phyloP scores from a whole-genome alignment of 2,797 vertebrate genomes.

The Rhinogobio ventralis region DNA sequence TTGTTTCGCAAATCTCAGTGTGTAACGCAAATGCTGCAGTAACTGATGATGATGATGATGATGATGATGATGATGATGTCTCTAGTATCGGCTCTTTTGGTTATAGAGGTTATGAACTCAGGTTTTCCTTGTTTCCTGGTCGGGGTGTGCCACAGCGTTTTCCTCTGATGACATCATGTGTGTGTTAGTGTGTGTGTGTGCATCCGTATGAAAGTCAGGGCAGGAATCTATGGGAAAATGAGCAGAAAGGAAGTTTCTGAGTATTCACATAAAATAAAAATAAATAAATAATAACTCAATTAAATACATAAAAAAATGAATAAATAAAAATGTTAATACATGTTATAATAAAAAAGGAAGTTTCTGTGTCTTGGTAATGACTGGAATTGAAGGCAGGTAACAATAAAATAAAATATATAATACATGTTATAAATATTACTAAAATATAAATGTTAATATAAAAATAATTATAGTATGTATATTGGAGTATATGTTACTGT shows the following conservation, averaged over 20 bases:
- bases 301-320: not conserved
- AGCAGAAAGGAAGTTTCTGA: not conserved
- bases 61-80: not conserved
- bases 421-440: not conserved
- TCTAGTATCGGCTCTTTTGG: not conserved
- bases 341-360: not conserved
- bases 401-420: not conserved
- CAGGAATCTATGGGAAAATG: not conserved
- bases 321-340: not conserved
- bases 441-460: not conserved
- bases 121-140: slow-evolving; percentile 1
- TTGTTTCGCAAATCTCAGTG: not conserved
- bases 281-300: not conserved
- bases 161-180: slow-evolving; percentile 27
- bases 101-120: not conserved
- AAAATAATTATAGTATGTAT: not conserved
- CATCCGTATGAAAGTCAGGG: not conserved
- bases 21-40: not conserved
- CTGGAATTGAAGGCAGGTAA: not conserved
- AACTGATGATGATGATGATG: not conserved
- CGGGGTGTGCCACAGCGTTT: not conserved
- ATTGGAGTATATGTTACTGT: not conserved
- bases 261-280: not conserved
- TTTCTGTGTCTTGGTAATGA: not conserved
- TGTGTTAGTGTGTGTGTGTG: not conserved